These are phyloP conservation scores for Dromius quadrimaculatus DNA, from an alignment of 2,888 invertebrate genomes.

Conservation along the genomic window DNA sequence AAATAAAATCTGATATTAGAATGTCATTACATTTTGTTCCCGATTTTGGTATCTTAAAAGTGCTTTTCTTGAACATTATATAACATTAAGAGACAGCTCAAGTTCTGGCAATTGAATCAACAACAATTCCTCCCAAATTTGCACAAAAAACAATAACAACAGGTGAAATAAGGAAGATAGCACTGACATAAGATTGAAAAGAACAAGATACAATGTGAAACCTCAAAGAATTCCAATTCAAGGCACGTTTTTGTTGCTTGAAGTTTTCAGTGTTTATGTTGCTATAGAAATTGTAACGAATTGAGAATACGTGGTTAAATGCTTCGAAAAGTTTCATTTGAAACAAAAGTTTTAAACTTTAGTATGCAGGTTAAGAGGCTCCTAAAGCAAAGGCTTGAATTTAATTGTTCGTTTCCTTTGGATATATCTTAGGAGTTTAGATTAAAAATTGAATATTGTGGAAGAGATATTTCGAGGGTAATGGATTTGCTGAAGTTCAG, in stretches of 20 bases:
- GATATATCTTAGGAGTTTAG: not conserved
- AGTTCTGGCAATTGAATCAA: no score
- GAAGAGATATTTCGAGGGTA: no score
- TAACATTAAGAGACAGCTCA: no score
- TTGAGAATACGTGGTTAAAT: constrained; percentile 29
- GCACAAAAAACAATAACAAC: no score
- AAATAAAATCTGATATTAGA: no score
- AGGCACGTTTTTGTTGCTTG: constrained; percentile 32
- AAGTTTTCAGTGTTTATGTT: constrained; percentile 20
- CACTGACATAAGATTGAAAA: no score
- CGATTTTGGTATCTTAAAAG: no score
- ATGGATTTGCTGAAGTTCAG: no score
- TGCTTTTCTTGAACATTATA: no score
- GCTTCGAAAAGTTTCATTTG: constrained; percentile 39
- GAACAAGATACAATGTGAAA: not conserved
- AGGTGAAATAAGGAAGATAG: no score
- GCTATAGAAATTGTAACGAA: constrained; percentile 32
- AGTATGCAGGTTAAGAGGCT: not conserved
- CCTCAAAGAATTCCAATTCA: not conserved
- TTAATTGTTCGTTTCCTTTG: constrained; percentile 25
- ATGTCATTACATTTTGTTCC: no score
- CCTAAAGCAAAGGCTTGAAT: constrained; percentile 15
- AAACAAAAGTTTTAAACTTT: constrained; percentile 40
- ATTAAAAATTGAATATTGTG: not conserved
- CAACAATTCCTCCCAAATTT: no score